These are phyloP conservation scores for Anoura caudifer DNA, from an alignment of 2,113 vertebrate species.

Conservation along the genomic window DNA sequence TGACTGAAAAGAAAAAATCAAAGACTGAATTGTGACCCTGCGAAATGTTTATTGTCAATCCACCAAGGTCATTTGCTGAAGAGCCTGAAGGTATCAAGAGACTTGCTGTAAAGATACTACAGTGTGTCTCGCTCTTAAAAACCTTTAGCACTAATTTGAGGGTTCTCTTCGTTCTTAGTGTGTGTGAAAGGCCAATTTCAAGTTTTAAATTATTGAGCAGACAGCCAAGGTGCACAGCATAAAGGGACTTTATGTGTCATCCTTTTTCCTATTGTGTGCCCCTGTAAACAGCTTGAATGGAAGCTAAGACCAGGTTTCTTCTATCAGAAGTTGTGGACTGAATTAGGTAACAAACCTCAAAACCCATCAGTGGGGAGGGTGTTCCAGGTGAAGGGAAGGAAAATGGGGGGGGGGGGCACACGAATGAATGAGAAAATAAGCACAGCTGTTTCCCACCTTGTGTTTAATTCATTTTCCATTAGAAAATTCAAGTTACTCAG, in stretches of 20 bases:
- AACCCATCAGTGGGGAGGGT: not conserved
- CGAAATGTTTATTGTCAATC: not conserved
- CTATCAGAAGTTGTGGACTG: not conserved
- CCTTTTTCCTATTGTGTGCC: not conserved
- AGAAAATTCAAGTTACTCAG: not conserved
- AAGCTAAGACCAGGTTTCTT: not conserved
- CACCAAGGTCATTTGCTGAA: slow-evolving; percentile 16
- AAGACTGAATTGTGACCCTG: not conserved
- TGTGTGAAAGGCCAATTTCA: not conserved
- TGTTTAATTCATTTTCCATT: not conserved
- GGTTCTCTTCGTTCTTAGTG: not conserved
- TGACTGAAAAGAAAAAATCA: not conserved
- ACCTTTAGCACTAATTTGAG: not conserved
- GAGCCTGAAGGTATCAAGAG: not conserved
- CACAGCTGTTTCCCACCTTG: too few relatives aligned
- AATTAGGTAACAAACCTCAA: not conserved
- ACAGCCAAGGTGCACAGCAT: not conserved
- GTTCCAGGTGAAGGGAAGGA: too few relatives aligned
- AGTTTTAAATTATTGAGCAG: not conserved
- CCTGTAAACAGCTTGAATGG: not conserved
- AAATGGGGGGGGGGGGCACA: not conserved
- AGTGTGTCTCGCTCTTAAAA: not conserved
- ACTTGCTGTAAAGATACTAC: not conserved
- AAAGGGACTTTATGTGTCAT: not conserved
- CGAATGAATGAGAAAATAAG: not conserved